Evolutionary conservation across 1,140 invertebrate genomes (phyloP).

Genomic region (Cepaea nemoralis): DNA sequence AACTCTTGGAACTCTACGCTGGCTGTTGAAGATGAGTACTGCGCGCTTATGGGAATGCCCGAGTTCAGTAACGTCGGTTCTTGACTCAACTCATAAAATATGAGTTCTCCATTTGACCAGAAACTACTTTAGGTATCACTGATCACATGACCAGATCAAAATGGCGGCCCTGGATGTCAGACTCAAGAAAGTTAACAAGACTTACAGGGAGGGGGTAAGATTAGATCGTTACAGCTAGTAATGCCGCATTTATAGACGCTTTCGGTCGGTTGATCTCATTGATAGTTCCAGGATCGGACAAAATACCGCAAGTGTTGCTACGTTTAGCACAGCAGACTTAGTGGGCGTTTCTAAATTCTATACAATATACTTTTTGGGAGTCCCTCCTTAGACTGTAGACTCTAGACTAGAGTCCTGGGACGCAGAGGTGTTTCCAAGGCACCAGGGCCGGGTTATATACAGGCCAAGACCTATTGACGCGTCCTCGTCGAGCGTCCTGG

Average conservation of each 20-base stretch:
- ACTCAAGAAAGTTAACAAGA: slow-evolving; percentile 86
- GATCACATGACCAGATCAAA: slow-evolving; percentile 60
- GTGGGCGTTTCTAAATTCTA: background rate
- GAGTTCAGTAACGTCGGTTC: no score
- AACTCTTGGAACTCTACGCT: no score
- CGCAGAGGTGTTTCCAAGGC: no score
- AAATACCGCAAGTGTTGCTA: background rate
- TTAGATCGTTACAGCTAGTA: background rate
- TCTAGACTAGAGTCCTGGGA: no score
- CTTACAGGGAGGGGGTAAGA: slow-evolving; percentile 84
- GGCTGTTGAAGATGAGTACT: no score
- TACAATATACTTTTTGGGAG: background rate
- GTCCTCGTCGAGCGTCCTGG: no score
- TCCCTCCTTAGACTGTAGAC: background rate
- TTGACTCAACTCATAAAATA: no score
- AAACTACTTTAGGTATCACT: no score
- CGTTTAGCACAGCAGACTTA: background rate
- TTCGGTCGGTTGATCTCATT: background rate
- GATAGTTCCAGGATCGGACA: background rate
- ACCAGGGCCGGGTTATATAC: no score
- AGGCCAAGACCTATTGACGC: no score
- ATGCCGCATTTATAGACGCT: background rate
- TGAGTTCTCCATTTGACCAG: no score
- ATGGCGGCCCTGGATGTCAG: slow-evolving; percentile 76
- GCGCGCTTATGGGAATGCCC: no score